Conservation (phyloP, 1,140 invertebrate genomes). For the Grapholita molesta region DNA sequence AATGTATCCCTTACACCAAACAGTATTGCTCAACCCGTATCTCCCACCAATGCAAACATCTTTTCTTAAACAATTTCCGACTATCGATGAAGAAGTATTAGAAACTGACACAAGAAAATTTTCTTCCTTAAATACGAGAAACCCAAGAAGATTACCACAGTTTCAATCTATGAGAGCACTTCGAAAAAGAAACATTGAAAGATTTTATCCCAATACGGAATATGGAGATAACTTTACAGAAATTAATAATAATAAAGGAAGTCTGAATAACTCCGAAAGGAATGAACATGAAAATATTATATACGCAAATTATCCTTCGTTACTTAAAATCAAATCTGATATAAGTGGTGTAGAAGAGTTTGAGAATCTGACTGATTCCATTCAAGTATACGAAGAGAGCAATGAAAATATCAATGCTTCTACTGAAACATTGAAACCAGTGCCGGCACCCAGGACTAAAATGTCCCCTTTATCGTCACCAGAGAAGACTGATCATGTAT, state of each 20-base stretch:
- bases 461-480: constrained; percentile 52
- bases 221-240: constrained; percentile 71
- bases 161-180: constrained; percentile 73
- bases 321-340: constrained; percentile 54
- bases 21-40: constrained; percentile 63
- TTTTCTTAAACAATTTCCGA: constrained; percentile 66
- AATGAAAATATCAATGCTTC: constrained; percentile 41
- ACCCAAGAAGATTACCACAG: constrained; percentile 48
- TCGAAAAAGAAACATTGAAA: constrained; percentile 70
- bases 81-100: constrained; percentile 58
- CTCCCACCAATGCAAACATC: constrained; percentile 62
- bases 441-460: constrained; percentile 69
- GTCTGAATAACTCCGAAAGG: constrained; percentile 38
- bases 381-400: constrained; percentile 68
- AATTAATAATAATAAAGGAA: constrained; percentile 68
- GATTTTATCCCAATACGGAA: constrained; percentile 73
- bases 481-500: constrained; percentile 63
- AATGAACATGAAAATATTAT: constrained; percentile 57
- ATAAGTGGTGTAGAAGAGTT: constrained; percentile 63
- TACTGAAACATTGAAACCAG: constrained; percentile 52
- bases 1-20: constrained; percentile 66
- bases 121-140: constrained; percentile 63
- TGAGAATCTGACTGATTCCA: constrained; percentile 76
- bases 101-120: constrained; percentile 56
- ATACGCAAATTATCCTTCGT: constrained; percentile 63